Evolutionary conservation across 2,113 vertebrate species (phyloP), one percentile per base, ranked within the genome.

Genomic region (Merops nubicus): DNA sequence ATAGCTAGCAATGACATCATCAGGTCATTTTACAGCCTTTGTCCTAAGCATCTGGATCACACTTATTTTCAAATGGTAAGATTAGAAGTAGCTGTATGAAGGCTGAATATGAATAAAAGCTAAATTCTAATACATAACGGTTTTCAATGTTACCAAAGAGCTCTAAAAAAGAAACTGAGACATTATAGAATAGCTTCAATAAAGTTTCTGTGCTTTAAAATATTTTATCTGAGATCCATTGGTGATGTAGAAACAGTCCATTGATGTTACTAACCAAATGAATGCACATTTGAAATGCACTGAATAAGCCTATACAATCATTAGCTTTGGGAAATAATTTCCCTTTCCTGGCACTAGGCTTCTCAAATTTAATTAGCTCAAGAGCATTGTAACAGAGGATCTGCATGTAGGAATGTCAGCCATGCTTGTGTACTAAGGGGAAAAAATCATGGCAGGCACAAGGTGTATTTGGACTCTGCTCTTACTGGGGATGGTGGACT

Each of bases 321-420:
- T 60, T 76, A 68, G 16, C 15, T 54, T 53, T 21, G 17, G 65
- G 62, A 68, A 92, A 76, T 34, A 38, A 62, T 68, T 82, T 87
- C 50, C 28, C 33, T 57, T 83, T 18, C 62, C 34, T 67, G 38
- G 25, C 28, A 33, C 13, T 42, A 8, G n/a, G 15, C 26, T 91
- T 63, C 69, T 80, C 45, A 23, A 51, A 63, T 72, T 93, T 88
- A 60, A 51, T 70, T 69, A 88, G 22, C 20, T 73, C 8, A 34
- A 80, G 21, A 64, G 31, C 33, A 53, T 12, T 65, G 82, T 34
- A n/a, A 83, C 48, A 36, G 14, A 38, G 40, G 23, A n/a, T 0
- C 0, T 13, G 15, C n/a, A n/a, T 1, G 2, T 15, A 40, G 34
- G 56, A 75, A 91, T 42, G 40, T n/a, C 7, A 9, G 20, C 26